Percentiles rank a stretch among this genome's conserved stretches.
Evolutionary conservation across 2,888 invertebrate species (phyloP).

Genomic region (Apamea crenata): DNA sequence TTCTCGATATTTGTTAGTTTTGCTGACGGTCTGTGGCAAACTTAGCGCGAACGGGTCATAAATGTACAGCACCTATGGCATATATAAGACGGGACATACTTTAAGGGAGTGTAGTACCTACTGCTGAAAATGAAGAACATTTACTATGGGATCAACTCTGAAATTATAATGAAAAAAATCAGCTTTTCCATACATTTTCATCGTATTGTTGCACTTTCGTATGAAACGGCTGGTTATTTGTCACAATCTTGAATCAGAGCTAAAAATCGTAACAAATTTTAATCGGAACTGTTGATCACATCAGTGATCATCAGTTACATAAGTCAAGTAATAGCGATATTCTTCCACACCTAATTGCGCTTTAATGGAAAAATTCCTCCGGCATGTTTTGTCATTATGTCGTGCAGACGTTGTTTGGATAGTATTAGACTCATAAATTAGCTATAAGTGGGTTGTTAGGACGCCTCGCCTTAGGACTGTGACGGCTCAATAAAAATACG

Average conservation of each 20-base stretch:
- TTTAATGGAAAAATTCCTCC: slow-evolving; percentile 57
- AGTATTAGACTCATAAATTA: slow-evolving; percentile 59
- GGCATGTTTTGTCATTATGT: slow-evolving; percentile 23
- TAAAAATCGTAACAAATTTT: slow-evolving; percentile 2
- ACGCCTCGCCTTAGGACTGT: slow-evolving; percentile 44
- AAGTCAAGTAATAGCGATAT: slow-evolving; percentile 25
- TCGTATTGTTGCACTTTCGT: not conserved
- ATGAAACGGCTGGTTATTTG: not conserved
- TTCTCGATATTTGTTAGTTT: no score
- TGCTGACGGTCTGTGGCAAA: no score
- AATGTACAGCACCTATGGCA: no score
- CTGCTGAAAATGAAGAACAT: not conserved
- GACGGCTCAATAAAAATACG: slow-evolving; percentile 51
- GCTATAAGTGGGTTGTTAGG: slow-evolving; percentile 55
- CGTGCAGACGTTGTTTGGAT: slow-evolving; percentile 22
- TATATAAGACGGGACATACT: not conserved
- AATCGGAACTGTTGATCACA: slow-evolving; percentile 30
- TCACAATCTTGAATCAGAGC: slow-evolving; percentile 6
- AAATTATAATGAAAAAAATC: not conserved
- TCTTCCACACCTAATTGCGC: slow-evolving; percentile 38
- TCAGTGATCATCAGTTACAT: slow-evolving; percentile 31
- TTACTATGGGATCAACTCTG: not conserved
- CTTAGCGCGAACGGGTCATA: no score
- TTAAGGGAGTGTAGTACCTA: not conserved
- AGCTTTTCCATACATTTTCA: not conserved